Percentiles rank a stretch among this genome's conserved stretches.
phyloP scores from a whole-genome alignment of 2,888 invertebrate species.

The Aleiodes testaceus region DNA sequence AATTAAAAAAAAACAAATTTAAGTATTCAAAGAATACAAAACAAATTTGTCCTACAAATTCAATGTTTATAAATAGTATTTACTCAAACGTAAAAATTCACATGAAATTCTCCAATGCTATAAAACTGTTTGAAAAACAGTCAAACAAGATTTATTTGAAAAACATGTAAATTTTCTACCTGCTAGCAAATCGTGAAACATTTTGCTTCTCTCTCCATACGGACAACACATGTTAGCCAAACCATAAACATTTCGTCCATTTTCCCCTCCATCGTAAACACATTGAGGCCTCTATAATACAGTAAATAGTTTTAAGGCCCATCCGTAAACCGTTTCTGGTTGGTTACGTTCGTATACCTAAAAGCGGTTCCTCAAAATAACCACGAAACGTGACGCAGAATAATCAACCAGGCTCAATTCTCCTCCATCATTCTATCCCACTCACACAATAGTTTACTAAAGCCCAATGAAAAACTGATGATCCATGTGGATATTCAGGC shows the following conservation, averaged over 20 bases:
- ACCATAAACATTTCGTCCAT: conserved; percentile 20
- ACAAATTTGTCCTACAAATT: no score
- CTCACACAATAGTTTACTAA: not conserved
- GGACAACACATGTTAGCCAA: conserved; percentile 8
- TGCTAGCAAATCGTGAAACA: not conserved
- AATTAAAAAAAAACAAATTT: no score
- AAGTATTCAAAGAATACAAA: no score
- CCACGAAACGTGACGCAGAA: conserved; percentile 56
- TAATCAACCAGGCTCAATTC: conserved; percentile 49
- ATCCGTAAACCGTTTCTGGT: conserved; percentile 11
- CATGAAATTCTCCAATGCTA: not conserved
- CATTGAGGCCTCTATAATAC: conserved; percentile 8
- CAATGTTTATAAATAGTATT: no score
- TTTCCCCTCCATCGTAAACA: not conserved
- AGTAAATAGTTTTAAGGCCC: conserved; percentile 14
- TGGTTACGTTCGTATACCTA: conserved; percentile 29
- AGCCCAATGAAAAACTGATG: no score
- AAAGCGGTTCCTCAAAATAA: conserved; percentile 49
- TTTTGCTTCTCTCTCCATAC: not conserved
- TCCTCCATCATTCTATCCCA: not conserved
- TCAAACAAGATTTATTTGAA: conserved; percentile 8
- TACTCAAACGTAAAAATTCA: no score
- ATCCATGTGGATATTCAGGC: no score
- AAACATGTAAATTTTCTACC: conserved; percentile 13
- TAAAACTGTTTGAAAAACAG: not conserved